phyloP scores from a whole-genome alignment of 2,888 invertebrate species.

The Esperia sulphurella region DNA sequence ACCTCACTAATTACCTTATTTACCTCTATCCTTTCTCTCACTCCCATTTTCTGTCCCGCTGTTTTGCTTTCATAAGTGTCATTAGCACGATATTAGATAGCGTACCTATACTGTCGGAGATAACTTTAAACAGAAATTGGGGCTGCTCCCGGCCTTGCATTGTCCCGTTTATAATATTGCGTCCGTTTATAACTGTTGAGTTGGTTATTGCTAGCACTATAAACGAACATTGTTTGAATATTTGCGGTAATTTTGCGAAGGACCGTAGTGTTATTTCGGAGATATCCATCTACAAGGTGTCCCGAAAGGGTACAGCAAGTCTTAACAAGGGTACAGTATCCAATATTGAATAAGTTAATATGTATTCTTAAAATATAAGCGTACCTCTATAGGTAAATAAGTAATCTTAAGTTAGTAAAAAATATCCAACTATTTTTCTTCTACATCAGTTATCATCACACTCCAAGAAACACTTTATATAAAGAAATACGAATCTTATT shows the following conservation, averaged over 20 bases:
- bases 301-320: no score
- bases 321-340: no score
- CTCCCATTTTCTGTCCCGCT: conserved; percentile 12
- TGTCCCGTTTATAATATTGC: conserved; percentile 4
- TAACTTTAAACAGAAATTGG: conserved; percentile 10
- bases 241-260: conserved; percentile 1
- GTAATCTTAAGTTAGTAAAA: no score
- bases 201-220: conserved; percentile 2
- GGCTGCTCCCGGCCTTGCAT: not conserved
- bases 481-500: no score
- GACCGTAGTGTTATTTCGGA: no score
- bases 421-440: no score
- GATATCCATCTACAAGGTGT: no score
- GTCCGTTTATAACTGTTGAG: conserved; percentile 2
- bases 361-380: no score
- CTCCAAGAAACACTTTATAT: no score
- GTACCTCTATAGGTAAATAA: no score
- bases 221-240: conserved; percentile 6
- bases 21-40: conserved; percentile 12
- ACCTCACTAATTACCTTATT: conserved; percentile 17
- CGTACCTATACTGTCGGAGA: conserved; percentile 1
- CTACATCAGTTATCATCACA: no score
- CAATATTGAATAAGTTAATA: no score
- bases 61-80: conserved; percentile 18
- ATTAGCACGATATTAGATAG: conserved; percentile 12